Base-by-base conservation (phyloP, 2,888 invertebrate species). In the Nipponacmea schrenckii region DNA sequence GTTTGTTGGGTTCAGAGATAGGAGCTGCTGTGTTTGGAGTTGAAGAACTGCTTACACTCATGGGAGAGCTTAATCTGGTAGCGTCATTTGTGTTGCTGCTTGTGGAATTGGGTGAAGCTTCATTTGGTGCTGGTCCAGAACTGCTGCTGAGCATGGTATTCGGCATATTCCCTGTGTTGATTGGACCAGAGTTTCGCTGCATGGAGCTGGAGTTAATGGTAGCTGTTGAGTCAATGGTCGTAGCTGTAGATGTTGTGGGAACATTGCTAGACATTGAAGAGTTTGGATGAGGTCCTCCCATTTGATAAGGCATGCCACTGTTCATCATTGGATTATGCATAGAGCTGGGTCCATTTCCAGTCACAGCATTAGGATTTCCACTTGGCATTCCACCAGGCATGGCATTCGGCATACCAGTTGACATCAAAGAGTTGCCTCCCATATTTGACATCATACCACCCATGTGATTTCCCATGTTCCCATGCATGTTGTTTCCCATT, bases 21-120 rank as follows among this genome's bases (percentile, higher is more conserved):
- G 68, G 24, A 50, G 69, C 72, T 73, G 62, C 66, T 68, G 70
- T 67, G 31, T 69, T 74, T 63, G 62, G 78, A 12, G 62, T 64
- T 46, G 48, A 45, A 45, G 71, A 71, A 20, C 45, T 63, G 56
- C 71, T 68, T 8, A 64, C 64, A 27, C 56, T 67, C 70, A 74
- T 71, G 1, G 56, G 56, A 56, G 56, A 56, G 14, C 20, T 24
- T 24, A 24, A 14, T 24, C 56, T 20, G 24, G 56, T 24, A 12
- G 56, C 56, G 20, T 56, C 56, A 24, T 56, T 56, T 20, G 56
- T 24, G 10, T 20, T 24, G 24, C 56, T 56, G 56, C 56, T 56
- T 10, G 20, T 56, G 10, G 56, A 56, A 4, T 56, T 56, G 20
- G 20, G 20, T 8, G 56, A 20, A 3, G 24, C 24, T 20, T 20